A percentile compares a stretch with the other conserved stretches of the same genome.
Conservation (phyloP, 2,113 vertebrate genomes). For the Pterophyllum scalare region DNA sequence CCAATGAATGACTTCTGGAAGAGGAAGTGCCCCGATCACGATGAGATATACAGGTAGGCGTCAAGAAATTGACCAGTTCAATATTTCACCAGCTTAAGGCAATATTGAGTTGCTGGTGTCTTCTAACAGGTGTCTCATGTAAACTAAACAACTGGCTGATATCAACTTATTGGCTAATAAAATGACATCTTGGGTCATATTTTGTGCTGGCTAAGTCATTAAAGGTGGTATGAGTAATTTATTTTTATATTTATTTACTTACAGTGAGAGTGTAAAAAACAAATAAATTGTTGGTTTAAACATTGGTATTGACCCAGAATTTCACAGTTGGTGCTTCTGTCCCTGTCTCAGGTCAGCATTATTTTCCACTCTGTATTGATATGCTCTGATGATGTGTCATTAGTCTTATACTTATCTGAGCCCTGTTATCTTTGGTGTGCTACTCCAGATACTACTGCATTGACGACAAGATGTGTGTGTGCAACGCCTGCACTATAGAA, state of each 20-base stretch:
- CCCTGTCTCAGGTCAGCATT: too few relatives aligned
- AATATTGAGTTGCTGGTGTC: neutral
- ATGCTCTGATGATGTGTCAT: fast-evolving
- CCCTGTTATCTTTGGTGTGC: neutral
- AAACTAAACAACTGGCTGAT: neutral
- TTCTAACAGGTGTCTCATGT: neutral
- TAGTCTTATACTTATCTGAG: neutral
- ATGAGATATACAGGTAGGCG: slow-evolving; percentile 74
- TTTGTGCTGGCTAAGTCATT: neutral
- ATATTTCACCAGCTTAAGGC: neutral
- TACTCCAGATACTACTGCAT: slow-evolving; percentile 77
- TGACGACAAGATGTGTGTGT: slow-evolving; percentile 76
- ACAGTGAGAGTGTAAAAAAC: neutral
- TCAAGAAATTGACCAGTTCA: neutral
- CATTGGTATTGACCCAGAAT: neutral
- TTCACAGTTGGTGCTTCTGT: neutral
- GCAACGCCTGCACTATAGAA: slow-evolving; percentile 79
- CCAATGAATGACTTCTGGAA: slow-evolving; percentile 74
- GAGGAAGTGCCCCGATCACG: slow-evolving; percentile 79
- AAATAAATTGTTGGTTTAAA: too few relatives aligned
- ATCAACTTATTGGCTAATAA: neutral
- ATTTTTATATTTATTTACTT: neutral
- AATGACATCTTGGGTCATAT: neutral
- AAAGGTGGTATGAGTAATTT: neutral
- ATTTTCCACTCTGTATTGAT: neutral